Percentiles rank a stretch among this genome's conserved stretches.
phyloP scores from a whole-genome alignment of 2,113 vertebrate genomes.

The Typhlomys cinereus region DNA sequence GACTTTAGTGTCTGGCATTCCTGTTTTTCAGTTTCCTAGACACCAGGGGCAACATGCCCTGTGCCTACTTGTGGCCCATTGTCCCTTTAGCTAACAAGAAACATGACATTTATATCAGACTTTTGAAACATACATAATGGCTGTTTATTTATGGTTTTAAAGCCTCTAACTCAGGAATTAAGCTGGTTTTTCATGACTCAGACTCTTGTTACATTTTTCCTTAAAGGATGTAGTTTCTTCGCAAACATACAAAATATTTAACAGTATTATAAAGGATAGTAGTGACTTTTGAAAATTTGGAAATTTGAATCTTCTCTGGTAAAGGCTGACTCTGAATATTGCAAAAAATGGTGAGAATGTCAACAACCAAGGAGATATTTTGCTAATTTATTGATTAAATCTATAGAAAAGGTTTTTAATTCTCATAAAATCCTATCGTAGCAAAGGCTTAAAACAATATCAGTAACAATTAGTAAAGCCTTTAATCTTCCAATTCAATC shows the following conservation, averaged over 20 bases:
- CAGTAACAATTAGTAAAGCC: slow-evolving; percentile 37
- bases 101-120: background rate
- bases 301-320: background rate
- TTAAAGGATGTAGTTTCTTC: background rate
- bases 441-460: slow-evolving; percentile 11
- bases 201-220: background rate
- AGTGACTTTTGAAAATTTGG: background rate
- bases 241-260: background rate
- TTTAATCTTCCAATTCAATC: slow-evolving; percentile 42
- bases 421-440: slow-evolving; percentile 32
- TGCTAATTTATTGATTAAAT: slow-evolving; percentile 49
- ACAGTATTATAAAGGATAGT: background rate
- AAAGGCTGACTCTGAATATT: background rate
- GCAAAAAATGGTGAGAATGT: slow-evolving; percentile 24
- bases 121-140: background rate
- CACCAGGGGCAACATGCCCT: background rate
- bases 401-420: background rate
- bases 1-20: background rate
- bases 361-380: slow-evolving; percentile 7
- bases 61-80: background rate
- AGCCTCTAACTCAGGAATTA: background rate
- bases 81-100: background rate
- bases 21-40: background rate
- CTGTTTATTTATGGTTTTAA: slow-evolving; percentile 1
- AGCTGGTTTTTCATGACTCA: background rate